Percentiles rank a stretch among this genome's conserved stretches.
Conservation (phyloP, 2,113 vertebrate species). For the Psophia crepitans region DNA sequence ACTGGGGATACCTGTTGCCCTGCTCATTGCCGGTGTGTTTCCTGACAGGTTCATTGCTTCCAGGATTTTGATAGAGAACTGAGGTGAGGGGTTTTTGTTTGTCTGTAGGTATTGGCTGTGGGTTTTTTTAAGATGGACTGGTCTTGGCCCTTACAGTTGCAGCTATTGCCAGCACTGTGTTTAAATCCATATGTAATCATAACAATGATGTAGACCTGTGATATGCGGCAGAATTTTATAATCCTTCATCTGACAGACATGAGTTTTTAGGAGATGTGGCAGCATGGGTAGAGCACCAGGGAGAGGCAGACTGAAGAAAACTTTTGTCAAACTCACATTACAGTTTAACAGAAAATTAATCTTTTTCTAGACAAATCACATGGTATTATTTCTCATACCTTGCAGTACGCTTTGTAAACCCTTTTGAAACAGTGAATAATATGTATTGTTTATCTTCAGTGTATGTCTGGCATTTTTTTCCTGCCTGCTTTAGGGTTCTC, state of each 20-base stretch:
- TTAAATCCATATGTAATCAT: background rate
- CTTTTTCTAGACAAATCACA: background rate
- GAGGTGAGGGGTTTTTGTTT: background rate
- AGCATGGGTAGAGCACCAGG: background rate
- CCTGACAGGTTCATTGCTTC: background rate
- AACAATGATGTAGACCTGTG: background rate
- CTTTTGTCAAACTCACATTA: background rate
- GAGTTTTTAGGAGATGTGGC: background rate
- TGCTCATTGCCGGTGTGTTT: background rate
- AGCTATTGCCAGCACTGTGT: background rate
- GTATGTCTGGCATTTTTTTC: background rate
- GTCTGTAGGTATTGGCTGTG: background rate
- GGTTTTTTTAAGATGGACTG: background rate
- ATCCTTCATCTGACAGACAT: background rate
- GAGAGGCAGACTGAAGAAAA: background rate
- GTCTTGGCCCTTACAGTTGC: background rate
- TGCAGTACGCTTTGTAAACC: background rate
- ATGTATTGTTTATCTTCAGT: background rate
- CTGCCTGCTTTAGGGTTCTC: constrained; percentile 81
- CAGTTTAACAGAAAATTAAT: background rate
- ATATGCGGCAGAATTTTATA: background rate
- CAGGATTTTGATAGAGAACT: background rate
- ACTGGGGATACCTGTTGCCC: background rate
- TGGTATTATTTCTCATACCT: background rate
- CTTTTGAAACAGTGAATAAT: background rate